Evolutionary conservation across 2,888 invertebrate genomes (phyloP).

Genomic region (Lasioglossum malachurum): DNA sequence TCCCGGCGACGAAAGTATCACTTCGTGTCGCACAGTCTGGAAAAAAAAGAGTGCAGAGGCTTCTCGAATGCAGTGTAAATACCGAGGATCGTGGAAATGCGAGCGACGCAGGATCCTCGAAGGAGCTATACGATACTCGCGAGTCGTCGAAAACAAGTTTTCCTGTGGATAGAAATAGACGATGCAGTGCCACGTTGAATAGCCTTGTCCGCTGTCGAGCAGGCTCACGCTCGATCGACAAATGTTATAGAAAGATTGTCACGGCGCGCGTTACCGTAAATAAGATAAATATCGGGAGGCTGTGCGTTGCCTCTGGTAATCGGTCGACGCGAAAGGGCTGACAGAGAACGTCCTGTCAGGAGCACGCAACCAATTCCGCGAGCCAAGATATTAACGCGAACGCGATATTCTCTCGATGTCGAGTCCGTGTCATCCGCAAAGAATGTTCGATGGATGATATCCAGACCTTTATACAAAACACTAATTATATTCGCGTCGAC

Average conservation of each 20-base stretch:
- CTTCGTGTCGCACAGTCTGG: background rate
- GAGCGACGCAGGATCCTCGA: background rate
- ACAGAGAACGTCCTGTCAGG: background rate
- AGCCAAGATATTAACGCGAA: slow-evolving; percentile 21
- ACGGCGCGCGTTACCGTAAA: slow-evolving; percentile 7
- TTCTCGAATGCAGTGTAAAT: background rate
- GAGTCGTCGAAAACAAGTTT: background rate
- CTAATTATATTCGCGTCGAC: background rate
- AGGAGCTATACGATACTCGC: background rate
- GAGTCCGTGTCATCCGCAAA: background rate
- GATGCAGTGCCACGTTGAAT: background rate
- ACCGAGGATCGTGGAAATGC: background rate
- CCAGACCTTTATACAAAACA: background rate
- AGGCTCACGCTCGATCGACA: background rate
- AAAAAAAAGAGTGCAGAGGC: background rate
- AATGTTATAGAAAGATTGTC: slow-evolving; percentile 4
- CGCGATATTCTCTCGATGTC: slow-evolving; percentile 2
- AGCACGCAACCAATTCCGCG: slow-evolving; percentile 4
- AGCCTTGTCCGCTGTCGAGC: background rate
- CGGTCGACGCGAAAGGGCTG: background rate
- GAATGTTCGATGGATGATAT: slow-evolving; percentile 1
- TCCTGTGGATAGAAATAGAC: background rate
- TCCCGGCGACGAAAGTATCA: background rate
- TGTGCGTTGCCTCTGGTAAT: background rate
- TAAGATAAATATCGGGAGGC: slow-evolving; percentile 23